phyloP scores from a whole-genome alignment of 2,797 vertebrate genomes.

The Anas bahamensis region DNA sequence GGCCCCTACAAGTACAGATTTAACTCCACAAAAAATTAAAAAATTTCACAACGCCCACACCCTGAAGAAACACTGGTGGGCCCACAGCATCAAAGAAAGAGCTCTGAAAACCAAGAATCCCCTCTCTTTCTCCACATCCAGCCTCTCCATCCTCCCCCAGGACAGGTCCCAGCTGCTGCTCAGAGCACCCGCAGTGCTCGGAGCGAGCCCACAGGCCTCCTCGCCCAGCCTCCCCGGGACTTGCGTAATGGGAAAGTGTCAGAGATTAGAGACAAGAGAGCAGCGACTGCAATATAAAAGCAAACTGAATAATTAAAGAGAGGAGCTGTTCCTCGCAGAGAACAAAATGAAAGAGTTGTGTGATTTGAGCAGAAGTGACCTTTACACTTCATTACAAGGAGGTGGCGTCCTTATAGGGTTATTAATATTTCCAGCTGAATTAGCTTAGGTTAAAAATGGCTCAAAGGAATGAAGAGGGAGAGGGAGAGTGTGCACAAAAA shows the following conservation, averaged over 20 bases:
- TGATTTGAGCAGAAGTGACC: conserved; percentile 65
- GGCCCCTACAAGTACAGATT: neutral
- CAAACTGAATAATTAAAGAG: conserved; percentile 66
- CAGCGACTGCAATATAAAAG: conserved; percentile 43
- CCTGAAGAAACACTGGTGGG: neutral
- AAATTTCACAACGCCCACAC: neutral
- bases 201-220: neutral
- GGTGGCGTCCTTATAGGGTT: conserved; percentile 27
- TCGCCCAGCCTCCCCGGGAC: neutral
- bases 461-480: conserved; percentile 39
- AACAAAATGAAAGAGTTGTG: conserved; percentile 58
- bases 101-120: neutral
- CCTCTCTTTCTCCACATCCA: neutral
- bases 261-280: conserved; percentile 38
- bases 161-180: neutral
- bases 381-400: conserved; percentile 72
- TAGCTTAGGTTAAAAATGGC: conserved; percentile 66
- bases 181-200: rapidly evolving
- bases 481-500: conserved; percentile 31
- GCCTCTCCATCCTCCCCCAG: neutral
- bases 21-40: neutral
- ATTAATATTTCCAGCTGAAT: conserved; percentile 65
- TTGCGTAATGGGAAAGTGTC: neutral
- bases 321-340: conserved; percentile 21
- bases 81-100: neutral